Percentiles rank a stretch among this genome's conserved stretches.
Conservation (phyloP, 1,140 invertebrate genomes). For the Chrysoperla carnea region DNA sequence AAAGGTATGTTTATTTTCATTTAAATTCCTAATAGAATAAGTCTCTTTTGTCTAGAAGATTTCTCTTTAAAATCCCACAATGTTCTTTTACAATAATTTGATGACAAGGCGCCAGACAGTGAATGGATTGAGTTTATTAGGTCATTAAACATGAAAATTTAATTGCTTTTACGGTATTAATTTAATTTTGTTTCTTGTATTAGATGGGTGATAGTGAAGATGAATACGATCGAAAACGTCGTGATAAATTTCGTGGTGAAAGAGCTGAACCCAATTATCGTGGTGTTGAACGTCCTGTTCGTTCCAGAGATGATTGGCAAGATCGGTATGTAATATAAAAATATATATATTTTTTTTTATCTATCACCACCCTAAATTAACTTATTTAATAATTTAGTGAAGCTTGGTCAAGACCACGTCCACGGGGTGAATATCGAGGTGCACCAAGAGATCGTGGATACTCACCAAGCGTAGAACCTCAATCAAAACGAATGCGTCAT, state of each 20-base stretch:
- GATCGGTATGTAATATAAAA: slow-evolving; percentile 32
- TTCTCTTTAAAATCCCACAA: no score
- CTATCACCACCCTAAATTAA: no score
- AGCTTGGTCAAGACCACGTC: slow-evolving; percentile 34
- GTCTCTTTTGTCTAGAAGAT: no score
- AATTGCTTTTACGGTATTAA: no score
- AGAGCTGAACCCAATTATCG: slow-evolving; percentile 60
- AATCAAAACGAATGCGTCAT: slow-evolving; percentile 58
- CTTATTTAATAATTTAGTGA: slow-evolving; percentile 29
- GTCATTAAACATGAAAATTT: no score
- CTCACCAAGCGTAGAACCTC: slow-evolving; percentile 65
- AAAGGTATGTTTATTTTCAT: no score
- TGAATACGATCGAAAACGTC: slow-evolving; percentile 72
- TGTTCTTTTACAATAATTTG: no score
- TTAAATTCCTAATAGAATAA: no score
- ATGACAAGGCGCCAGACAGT: no score
- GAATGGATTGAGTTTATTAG: no score
- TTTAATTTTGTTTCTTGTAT: background rate
- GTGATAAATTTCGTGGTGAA: slow-evolving; percentile 81
- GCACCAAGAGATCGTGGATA: slow-evolving; percentile 33
- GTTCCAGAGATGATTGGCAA: slow-evolving; percentile 55
- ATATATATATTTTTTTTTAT: background rate
- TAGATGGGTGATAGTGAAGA: slow-evolving; percentile 80
- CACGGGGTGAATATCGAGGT: slow-evolving; percentile 45
- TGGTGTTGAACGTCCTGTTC: slow-evolving; percentile 50